Percentiles rank a stretch among this genome's conserved stretches.
Conservation (phyloP, 2,797 vertebrate species). For the Bradypus variegatus region DNA sequence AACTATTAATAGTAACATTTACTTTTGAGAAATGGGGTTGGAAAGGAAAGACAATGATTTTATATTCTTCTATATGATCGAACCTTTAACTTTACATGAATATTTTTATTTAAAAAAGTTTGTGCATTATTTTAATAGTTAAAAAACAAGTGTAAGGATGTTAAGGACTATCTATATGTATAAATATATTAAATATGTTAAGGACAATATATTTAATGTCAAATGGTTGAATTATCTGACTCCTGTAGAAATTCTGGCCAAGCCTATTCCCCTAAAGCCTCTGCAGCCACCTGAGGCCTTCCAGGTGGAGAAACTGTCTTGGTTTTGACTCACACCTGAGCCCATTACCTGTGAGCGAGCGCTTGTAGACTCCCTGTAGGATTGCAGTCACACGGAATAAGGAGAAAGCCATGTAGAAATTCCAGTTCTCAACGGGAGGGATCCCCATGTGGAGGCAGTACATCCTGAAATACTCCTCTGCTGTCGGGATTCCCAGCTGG, state of each 20-base stretch:
- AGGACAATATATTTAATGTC: background rate
- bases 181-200: background rate
- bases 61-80: background rate
- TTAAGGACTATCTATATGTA: background rate
- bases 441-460: conserved; percentile 72
- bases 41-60: background rate
- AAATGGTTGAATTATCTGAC: background rate
- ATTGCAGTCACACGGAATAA: conserved; percentile 76
- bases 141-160: background rate
- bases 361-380: conserved; percentile 73
- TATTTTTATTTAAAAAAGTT: conserved; percentile 16
- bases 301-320: background rate
- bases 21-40: background rate
- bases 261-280: background rate
- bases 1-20: background rate
- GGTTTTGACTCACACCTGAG: background rate
- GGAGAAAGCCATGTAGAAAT: conserved; percentile 82
- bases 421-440: conserved; percentile 69
- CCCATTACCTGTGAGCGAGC: conserved; percentile 71
- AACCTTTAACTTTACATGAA: background rate
- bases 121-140: background rate
- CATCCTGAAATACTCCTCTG: conserved; percentile 73
- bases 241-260: background rate
- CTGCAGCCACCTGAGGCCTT: background rate
- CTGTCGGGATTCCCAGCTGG: conserved; percentile 72